Evolutionary conservation across 2,888 invertebrate genomes (phyloP), one percentile per base, ranked within the genome.

Genomic region (Drepana falcataria): DNA sequence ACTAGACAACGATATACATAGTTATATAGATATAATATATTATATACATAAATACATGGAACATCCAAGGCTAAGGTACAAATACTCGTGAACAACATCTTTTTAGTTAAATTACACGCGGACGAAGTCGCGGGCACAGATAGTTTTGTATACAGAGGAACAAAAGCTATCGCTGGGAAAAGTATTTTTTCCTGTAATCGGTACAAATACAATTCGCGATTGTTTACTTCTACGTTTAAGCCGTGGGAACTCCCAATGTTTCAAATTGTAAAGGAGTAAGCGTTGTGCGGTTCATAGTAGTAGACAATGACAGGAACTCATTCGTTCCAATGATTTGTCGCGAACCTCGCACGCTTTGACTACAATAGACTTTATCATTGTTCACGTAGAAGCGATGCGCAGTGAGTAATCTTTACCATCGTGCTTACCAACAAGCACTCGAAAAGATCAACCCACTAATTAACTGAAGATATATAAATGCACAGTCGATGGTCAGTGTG

Each of bases 301-400:
- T 68, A 79, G 65, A 85, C 87, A 87, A 87, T 85, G 79, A 72
- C 81, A 85, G 87, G 87, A 87, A 87, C 83, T 69, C 71, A 73
- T 77, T 70, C 75, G 81, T 83, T 82, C 76, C 82, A 67, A 66
- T 71, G 63, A 83, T 82, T 82, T 81, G 83, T 73, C 73, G 76
- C 69, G 76, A 40, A 4, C 47, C 52, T 53, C 73, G 73, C 75
- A 73, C 68, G 71, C 69, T 68, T 71, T 73, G 73, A 21, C 51
- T 75, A 63, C 65, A 66, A 63, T 68, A 61, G 66, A 73, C 59
- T 61, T 56, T 63, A 63, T 61, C 64, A 72, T 73, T 74, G 81
- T 82, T 74, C 71, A 9, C 44, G 9, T 9, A 44, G 44, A 44
- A 44, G 7, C 9, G 6, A 9, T 3, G 9, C 9, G 1, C 9